These are phyloP conservation scores for Dipodomys merriami DNA, from an alignment of 2,113 vertebrate species.

Conservation along the genomic window DNA sequence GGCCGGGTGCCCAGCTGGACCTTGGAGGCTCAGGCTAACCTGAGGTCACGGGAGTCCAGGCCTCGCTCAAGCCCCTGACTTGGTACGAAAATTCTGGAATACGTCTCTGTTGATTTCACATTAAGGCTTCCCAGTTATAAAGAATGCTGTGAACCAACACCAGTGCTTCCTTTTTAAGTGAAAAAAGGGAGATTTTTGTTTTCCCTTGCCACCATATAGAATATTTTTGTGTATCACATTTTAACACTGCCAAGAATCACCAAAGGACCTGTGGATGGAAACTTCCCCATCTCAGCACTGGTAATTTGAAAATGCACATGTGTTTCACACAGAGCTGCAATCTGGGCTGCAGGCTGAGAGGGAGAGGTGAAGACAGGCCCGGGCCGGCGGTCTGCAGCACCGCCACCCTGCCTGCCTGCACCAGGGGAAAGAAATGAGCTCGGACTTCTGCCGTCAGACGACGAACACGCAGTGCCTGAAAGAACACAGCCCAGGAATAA, in stretches of 20 bases:
- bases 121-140: neutral
- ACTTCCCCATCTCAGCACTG: neutral
- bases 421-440: constrained; percentile 36
- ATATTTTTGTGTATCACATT: neutral
- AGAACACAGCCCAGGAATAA: neutral
- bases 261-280: neutral
- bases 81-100: accelerated
- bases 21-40: too few relatives aligned
- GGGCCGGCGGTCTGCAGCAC: constrained; percentile 7
- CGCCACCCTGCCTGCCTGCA: neutral
- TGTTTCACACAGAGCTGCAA: neutral
- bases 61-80: accelerated
- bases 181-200: neutral
- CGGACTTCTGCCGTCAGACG: constrained; percentile 45
- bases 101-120: neutral
- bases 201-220: neutral
- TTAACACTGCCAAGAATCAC: neutral
- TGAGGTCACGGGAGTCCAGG: neutral
- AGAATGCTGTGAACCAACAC: neutral
- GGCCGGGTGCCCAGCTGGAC: too few relatives aligned
- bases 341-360: neutral
- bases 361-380: neutral
- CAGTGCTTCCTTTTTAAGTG: neutral
- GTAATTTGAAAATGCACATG: accelerated
- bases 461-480: neutral